Percentiles rank a stretch among this genome's conserved stretches.
phyloP scores from a whole-genome alignment of 1,140 invertebrate genomes.

The Chrysopa pallens region DNA sequence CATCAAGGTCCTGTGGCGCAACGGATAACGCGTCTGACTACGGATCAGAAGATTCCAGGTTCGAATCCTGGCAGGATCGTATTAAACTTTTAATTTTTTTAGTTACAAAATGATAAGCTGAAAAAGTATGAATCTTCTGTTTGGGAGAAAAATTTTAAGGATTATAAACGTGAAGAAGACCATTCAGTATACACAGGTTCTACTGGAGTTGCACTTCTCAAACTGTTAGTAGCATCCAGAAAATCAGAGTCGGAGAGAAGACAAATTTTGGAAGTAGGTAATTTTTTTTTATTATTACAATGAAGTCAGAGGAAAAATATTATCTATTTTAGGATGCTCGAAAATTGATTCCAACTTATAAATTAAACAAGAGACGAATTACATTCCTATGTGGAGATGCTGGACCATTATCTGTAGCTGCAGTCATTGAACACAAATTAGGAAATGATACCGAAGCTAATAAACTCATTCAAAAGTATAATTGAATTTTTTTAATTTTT shows the following conservation, averaged over 20 bases:
- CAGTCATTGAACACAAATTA: conserved; percentile 39
- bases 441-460: conserved; percentile 23
- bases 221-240: conserved; percentile 5
- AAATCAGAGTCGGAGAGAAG: conserved; percentile 10
- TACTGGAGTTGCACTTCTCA: conserved; percentile 24
- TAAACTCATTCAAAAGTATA: conserved; percentile 28
- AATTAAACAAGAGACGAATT: conserved; percentile 27
- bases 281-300: too few species aligned
- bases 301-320: too few species aligned
- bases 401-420: conserved; percentile 51
- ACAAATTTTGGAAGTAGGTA: conserved; percentile 12
- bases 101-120: too few species aligned
- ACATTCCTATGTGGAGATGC: conserved; percentile 64
- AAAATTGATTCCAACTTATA: conserved; percentile 25
- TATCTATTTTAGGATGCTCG: conserved; percentile 23
- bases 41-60: conserved; percentile 54
- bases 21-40: conserved; percentile 55
- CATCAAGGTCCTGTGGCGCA: conserved; percentile 40
- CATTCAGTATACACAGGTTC: conserved; percentile 32
- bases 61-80: conserved; percentile 45
- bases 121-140: too few species aligned
- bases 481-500: neutral
- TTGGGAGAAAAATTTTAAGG: neutral
- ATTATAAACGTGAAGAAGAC: conserved; percentile 16
- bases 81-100: too few species aligned